Conservation (phyloP, 2,113 vertebrate species). For the Pristiophorus japonicus region DNA sequence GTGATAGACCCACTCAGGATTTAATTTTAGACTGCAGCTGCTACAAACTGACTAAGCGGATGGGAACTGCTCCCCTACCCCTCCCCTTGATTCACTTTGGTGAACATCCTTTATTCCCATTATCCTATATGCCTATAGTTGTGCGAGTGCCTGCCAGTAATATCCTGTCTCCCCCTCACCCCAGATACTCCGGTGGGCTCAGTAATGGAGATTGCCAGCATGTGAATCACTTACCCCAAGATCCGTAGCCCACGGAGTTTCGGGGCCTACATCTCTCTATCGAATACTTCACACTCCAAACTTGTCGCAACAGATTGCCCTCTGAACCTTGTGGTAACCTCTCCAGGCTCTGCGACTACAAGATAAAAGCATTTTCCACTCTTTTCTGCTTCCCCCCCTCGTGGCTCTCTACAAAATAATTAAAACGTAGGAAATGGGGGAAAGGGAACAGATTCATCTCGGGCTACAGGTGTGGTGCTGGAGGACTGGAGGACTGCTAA, state of each 20-base stretch:
- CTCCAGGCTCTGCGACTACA: neutral
- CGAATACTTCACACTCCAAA: neutral
- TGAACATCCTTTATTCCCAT: no score
- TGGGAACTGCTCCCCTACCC: neutral
- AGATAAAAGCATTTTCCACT: neutral
- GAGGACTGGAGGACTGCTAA: no score
- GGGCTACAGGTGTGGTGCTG: no score
- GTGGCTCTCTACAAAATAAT: neutral
- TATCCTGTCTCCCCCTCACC: no score
- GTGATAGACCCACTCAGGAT: neutral
- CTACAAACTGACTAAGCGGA: neutral
- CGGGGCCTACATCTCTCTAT: neutral
- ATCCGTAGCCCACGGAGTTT: neutral
- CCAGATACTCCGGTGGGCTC: no score
- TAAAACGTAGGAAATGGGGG: neutral
- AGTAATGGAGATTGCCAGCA: neutral
- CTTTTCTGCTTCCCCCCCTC: no score
- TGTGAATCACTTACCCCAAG: neutral
- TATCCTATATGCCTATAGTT: no score
- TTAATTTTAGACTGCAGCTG: neutral
- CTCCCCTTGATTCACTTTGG: neutral
- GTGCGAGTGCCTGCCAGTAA: no score
- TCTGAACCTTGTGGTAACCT: neutral
- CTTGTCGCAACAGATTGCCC: neutral
- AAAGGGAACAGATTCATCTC: neutral